Base-by-base conservation (phyloP, 1,140 invertebrate species). In the Charaxes varanes region DNA sequence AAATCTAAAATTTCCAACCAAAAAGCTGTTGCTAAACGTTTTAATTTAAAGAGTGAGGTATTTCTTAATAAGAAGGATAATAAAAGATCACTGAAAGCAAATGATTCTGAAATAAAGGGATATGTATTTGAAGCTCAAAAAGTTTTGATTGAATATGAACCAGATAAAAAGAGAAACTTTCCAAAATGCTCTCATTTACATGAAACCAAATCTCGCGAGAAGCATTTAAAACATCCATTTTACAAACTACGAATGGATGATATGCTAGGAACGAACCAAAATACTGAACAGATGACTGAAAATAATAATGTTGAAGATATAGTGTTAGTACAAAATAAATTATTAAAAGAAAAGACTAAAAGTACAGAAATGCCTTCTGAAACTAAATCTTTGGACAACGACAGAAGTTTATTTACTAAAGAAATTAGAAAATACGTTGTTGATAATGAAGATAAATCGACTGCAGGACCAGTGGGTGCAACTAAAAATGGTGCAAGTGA, bases 171-270 rank as follows among this genome's bases (percentile, higher is more conserved):
- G 26, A 48, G 32, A 4, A 62, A 63, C 11, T 55, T 64, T 2
- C 50, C 62, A 0, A 76, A 74, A 40, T 73, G 69, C 22, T 62
- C 63, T 0, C 69, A 79, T 18, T n/a, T 40, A 2, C 47, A 65
- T 24, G 53, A 64, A 3, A 33, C 34, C 0, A 62, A 67, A 27
- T 43, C 55, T 1, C 63, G 69, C 18, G 71, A 73, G 19, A 56
- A 58, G 13, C 35, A 74, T 18, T 16, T 62, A 4, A 74, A 77
- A 18, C 62, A 79, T 55, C 62, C 69, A 3, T 72, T 56, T 17
- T 64, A 72, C 15, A 65, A 72, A 24, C 58, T 71, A 43, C 42
- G 59, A 14, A 27, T 77, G 7, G 62, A 74, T 30, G 62, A 74
- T 32, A 35, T 74, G 0, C 26, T 78, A 4, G 53, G 62, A 6